These are phyloP conservation scores for Paraescarpia echinospica DNA, from an alignment of 1,140 invertebrate genomes.

Conservation along the genomic window DNA sequence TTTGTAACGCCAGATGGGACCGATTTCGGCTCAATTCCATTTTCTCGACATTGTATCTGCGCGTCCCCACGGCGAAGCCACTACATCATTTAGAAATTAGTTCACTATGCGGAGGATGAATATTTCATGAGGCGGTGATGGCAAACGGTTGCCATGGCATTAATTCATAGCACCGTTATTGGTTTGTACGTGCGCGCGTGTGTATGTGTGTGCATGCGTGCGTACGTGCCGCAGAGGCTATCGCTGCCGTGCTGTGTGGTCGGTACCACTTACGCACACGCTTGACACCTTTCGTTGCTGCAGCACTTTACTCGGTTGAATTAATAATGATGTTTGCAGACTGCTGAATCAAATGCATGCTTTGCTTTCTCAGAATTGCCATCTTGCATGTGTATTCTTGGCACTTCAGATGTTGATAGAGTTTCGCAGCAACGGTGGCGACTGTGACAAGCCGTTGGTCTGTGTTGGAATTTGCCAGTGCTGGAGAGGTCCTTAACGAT, in stretches of 20 bases:
- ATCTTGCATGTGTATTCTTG: neutral
- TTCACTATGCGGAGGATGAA: neutral
- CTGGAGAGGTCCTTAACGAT: too few species aligned
- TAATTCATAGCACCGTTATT: constrained; percentile 6
- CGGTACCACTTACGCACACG: neutral
- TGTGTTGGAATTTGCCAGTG: neutral
- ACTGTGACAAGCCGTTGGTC: neutral
- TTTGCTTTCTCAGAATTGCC: neutral
- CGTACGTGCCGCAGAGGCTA: neutral
- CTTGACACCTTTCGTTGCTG: neutral
- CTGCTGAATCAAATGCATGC: neutral
- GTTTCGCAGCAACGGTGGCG: neutral
- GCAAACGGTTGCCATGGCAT: constrained; percentile 3
- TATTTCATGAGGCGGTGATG: neutral
- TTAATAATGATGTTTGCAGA: constrained; percentile 6
- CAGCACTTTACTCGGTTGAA: neutral
- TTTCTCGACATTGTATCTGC: neutral
- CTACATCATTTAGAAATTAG: constrained; percentile 6
- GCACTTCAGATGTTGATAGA: neutral
- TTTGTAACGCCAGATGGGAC: neutral
- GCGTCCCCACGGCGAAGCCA: neutral
- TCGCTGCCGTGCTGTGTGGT: neutral
- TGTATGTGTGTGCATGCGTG: neutral
- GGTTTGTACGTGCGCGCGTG: neutral
- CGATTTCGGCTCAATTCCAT: neutral